Evolutionary conservation across 2,113 vertebrate species (phyloP).

Genomic region (Oryzias woworae): DNA sequence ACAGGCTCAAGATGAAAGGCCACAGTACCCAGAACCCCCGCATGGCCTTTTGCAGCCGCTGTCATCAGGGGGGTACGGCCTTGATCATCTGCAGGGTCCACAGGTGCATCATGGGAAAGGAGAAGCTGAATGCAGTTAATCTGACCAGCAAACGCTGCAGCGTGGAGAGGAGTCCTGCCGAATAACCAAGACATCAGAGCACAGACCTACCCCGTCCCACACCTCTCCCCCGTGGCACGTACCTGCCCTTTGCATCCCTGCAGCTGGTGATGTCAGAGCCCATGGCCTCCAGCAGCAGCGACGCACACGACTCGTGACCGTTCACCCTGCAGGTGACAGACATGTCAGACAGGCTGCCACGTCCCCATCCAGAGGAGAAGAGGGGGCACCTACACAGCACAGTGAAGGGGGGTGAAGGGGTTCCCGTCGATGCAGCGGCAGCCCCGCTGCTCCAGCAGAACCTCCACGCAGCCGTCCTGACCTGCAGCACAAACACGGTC

Average conservation of each 20-base stretch:
- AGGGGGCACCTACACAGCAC: conserved; percentile 87
- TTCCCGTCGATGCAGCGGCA: conserved; percentile 88
- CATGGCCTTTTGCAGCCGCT: conserved; percentile 85
- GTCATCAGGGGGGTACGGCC: conserved; percentile 89
- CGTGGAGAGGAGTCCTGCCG: conserved; percentile 89
- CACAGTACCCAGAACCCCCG: conserved; percentile 81
- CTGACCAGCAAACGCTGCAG: conserved; percentile 88
- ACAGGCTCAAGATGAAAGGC: background rate
- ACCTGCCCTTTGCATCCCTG: conserved; percentile 91
- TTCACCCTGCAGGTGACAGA: conserved; percentile 79
- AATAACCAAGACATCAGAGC: background rate
- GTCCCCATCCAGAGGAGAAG: no score
- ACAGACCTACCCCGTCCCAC: fast-evolving
- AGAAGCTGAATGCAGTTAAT: conserved; percentile 92
- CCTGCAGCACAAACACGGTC: conserved; percentile 71
- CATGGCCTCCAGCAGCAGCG: conserved; percentile 89
- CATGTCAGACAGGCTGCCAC: no score
- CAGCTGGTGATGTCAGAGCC: conserved; percentile 87
- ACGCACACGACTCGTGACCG: conserved; percentile 90
- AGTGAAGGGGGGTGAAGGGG: conserved; percentile 94
- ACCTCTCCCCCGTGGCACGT: background rate
- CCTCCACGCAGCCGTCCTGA: conserved; percentile 95
- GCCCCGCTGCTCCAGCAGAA: conserved; percentile 91
- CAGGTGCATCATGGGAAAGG: conserved; percentile 84
- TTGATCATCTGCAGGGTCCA: conserved; percentile 80